A percentile compares a stretch with the other conserved stretches of the same genome.
These are phyloP conservation scores for Heliconius charithonia DNA, from an alignment of 2,888 invertebrate species.

Conservation along the genomic window DNA sequence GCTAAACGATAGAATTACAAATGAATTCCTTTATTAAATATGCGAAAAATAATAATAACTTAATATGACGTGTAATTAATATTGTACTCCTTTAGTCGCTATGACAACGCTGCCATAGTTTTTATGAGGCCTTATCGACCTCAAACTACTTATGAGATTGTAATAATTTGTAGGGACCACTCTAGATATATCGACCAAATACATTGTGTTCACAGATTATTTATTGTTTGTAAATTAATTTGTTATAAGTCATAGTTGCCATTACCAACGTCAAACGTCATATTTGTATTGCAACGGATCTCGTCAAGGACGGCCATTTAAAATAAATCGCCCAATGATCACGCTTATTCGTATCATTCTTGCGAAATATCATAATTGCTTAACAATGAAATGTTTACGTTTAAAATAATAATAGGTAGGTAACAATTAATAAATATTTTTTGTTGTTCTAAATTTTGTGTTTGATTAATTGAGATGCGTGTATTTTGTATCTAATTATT, in stretches of 20 bases:
- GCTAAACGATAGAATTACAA: constrained; percentile 40
- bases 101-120: background rate
- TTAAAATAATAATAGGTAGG: background rate
- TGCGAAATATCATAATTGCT: constrained; percentile 29
- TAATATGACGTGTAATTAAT: background rate
- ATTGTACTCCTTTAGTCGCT: background rate
- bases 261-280: constrained; percentile 58
- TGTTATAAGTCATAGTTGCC: constrained; percentile 68
- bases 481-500: background rate
- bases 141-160: background rate
- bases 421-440: background rate
- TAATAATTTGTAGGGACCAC: constrained; percentile 37
- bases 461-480: background rate
- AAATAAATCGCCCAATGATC: constrained; percentile 54
- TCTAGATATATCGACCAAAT: constrained; percentile 45
- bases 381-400: background rate
- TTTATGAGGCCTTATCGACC: background rate
- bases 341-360: constrained; percentile 35
- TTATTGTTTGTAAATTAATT: constrained; percentile 69
- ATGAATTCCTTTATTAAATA: constrained; percentile 31
- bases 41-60: constrained; percentile 5
- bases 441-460: background rate
- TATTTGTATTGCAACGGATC: constrained; percentile 61
- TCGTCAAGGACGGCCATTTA: constrained; percentile 62
- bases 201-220: constrained; percentile 46